A percentile compares a stretch with the other conserved stretches of the same genome.
Evolutionary conservation across 2,113 vertebrate species (phyloP).

Genomic region (Calonectris borealis): DNA sequence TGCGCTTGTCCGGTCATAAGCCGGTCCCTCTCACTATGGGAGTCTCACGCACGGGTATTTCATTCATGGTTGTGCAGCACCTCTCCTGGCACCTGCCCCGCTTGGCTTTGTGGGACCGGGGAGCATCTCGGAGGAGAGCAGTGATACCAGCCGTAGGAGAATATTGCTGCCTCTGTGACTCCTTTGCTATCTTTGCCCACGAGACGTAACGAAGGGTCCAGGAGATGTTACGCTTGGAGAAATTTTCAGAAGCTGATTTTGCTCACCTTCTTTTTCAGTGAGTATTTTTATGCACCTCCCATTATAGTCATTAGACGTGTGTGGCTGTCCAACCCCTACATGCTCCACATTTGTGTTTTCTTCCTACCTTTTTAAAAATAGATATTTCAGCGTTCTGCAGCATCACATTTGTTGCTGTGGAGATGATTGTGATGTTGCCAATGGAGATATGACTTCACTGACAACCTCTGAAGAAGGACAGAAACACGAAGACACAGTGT

Average conservation of each 20-base stretch:
- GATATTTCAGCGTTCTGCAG: conserved; percentile 3
- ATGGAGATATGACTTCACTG: conserved; percentile 41
- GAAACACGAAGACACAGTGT: background rate
- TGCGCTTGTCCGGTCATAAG: background rate
- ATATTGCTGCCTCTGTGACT: background rate
- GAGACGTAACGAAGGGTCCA: background rate
- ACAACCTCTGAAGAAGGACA: background rate
- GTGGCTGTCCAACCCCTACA: conserved; percentile 37
- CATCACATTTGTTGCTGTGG: conserved; percentile 62
- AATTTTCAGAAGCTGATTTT: background rate
- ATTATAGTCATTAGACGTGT: conserved; percentile 38
- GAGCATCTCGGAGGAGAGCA: background rate
- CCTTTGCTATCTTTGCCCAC: background rate
- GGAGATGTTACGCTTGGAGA: background rate
- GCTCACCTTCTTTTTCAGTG: background rate
- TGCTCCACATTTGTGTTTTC: conserved; percentile 51
- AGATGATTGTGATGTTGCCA: conserved; percentile 49
- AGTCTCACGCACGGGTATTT: background rate
- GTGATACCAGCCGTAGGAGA: background rate
- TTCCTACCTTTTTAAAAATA: conserved; percentile 62
- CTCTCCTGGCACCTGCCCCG: background rate
- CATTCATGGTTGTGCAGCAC: background rate
- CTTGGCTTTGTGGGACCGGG: background rate
- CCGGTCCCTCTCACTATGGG: background rate
- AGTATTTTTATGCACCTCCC: conserved; percentile 33